Percentiles rank a stretch among this genome's conserved stretches.
phyloP scores from a whole-genome alignment of 2,888 invertebrate species.

The Erannis defoliaria region DNA sequence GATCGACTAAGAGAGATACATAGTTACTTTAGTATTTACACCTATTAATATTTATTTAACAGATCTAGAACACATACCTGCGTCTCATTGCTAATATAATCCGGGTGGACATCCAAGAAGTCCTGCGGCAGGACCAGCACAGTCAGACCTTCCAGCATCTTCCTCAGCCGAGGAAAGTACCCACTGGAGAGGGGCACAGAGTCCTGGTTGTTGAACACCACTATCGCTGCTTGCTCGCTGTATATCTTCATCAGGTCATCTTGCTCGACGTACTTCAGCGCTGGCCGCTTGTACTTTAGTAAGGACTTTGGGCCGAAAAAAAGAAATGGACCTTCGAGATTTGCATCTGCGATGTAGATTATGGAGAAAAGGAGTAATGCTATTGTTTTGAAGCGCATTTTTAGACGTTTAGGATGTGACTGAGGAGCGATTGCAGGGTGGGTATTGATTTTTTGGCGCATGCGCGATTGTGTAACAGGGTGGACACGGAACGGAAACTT shows the following conservation, averaged over 20 bases:
- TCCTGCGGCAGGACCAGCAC: slow-evolving; percentile 86
- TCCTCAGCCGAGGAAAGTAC: slow-evolving; percentile 84
- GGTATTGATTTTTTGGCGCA: slow-evolving; percentile 45
- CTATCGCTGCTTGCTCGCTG: slow-evolving; percentile 84
- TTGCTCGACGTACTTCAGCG: slow-evolving; percentile 82
- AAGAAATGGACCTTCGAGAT: slow-evolving; percentile 87
- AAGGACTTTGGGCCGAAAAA: slow-evolving; percentile 87
- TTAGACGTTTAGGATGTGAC: slow-evolving; percentile 22
- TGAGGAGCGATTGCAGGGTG: slow-evolving; percentile 15
- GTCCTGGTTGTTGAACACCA: slow-evolving; percentile 87
- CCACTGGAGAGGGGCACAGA: slow-evolving; percentile 83
- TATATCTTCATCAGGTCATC: slow-evolving; percentile 87
- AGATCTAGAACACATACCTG: slow-evolving; percentile 68
- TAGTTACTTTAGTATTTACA: too few species aligned
- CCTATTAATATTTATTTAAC: too few species aligned
- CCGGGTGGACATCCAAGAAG: slow-evolving; percentile 86
- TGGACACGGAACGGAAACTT: background rate
- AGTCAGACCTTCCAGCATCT: slow-evolving; percentile 82
- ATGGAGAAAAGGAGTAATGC: slow-evolving; percentile 45
- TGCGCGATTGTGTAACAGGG: slow-evolving; percentile 26
- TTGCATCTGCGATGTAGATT: slow-evolving; percentile 63
- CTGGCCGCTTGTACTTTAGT: slow-evolving; percentile 78
- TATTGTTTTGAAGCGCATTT: slow-evolving; percentile 39
- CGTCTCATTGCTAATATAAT: slow-evolving; percentile 87
- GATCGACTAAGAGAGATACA: too few species aligned